Evolutionary conservation across 2,797 vertebrate genomes (phyloP).

Genomic region (Lacerta agilis): DNA sequence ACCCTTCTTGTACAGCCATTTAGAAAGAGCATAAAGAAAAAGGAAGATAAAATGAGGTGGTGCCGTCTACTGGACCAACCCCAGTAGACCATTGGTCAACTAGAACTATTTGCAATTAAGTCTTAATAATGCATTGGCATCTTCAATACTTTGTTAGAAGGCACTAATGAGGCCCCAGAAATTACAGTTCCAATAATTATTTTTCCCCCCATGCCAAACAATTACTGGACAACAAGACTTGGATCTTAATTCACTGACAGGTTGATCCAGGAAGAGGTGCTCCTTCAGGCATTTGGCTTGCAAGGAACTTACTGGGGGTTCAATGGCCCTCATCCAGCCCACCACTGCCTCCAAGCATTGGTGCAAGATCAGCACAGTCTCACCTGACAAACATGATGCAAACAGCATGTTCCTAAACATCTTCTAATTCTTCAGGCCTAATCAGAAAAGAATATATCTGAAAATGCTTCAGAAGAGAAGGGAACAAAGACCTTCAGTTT

Average conservation of each 20-base stretch:
- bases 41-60: background rate
- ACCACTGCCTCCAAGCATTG: too few relatives aligned
- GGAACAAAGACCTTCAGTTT: constrained; percentile 2
- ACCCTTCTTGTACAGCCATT: background rate
- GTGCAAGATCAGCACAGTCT: too few relatives aligned
- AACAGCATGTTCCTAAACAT: background rate
- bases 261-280: too few relatives aligned
- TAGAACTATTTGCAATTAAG: background rate
- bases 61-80: background rate
- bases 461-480: background rate
- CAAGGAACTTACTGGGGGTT: too few relatives aligned
- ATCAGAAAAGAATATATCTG: background rate
- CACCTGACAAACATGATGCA: too few relatives aligned
- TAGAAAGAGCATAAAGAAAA: background rate
- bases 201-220: background rate
- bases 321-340: too few relatives aligned
- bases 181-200: background rate
- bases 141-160: background rate
- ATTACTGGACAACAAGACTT: too few relatives aligned
- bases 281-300: too few relatives aligned
- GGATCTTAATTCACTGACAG: too few relatives aligned
- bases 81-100: background rate
- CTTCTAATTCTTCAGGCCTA: constrained; percentile 4
- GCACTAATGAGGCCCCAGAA: background rate
- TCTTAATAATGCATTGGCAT: background rate